Evolutionary conservation across 2,888 invertebrate species (phyloP), one percentile per base, ranked within the genome.

Genomic region (Parthenolecanium corni): DNA sequence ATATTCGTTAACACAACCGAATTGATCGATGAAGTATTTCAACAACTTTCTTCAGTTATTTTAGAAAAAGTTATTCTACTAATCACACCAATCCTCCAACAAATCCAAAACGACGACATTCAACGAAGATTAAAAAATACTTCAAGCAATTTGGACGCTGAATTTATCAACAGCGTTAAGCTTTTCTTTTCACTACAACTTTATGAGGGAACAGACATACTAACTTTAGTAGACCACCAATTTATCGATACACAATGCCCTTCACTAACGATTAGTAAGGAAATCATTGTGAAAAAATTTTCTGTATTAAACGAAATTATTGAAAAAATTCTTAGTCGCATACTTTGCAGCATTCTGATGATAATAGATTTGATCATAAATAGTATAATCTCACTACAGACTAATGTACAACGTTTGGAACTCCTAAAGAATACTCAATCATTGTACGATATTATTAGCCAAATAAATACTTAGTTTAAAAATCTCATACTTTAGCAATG

Each of bases 31-130:
- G 54, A 54, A 42, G 16, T 54, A 23, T 42, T 54, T 21, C 12
- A 40, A 9, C 54, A 54, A n/a, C 16, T 54, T 9, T 54, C 54
- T n/a, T 38, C 38, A 54, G 54, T 54, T 21, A 42, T 54, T 11
- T 38, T 23, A 23, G 36, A 54, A 23, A 42, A 54, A 40, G 40
- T 54, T 16, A 20, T 40, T 23, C 16, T 2, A 9, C n/a, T 54
- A 9, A 54, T 40, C 11, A 1, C 4, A 1, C 38, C 21, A 21
- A 38, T 52, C 20, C 14, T 21, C 3, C 31, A 38, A 21, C 9
- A 5, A 9, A 11, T 38, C 14, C 24, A 12, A 14, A 42, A 54
- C 12, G 23, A 14, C 6, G 54, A 40, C 12, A 20, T 38, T 54
- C 16, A 16, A 5, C 21, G 23, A 6, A 9, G 14, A 21, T 14